Conservation (phyloP, 2,113 vertebrate genomes). For the Cyanoderma ruficeps region DNA sequence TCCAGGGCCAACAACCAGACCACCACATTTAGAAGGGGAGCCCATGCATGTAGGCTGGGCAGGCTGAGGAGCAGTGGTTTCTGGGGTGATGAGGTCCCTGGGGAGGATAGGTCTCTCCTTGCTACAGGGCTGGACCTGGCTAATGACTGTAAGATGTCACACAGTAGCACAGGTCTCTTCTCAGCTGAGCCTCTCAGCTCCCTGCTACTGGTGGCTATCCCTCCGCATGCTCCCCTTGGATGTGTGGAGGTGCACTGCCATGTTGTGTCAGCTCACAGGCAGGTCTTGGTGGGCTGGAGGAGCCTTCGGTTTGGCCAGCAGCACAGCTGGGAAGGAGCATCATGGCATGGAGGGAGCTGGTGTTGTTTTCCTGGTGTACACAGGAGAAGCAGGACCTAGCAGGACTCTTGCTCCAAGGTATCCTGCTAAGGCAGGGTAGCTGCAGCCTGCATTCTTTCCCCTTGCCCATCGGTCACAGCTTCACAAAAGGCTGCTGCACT, state of each 20-base stretch:
- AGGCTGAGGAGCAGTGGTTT: neutral
- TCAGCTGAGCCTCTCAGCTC: neutral
- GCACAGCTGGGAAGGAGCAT: neutral
- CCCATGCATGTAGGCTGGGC: accelerated
- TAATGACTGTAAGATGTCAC: accelerated
- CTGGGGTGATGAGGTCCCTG: neutral
- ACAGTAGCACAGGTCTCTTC: neutral
- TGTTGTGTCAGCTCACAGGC: neutral
- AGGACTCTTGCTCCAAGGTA: neutral
- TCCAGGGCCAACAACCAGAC: neutral
- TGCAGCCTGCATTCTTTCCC: neutral
- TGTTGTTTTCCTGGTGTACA: neutral
- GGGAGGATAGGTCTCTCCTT: neutral
- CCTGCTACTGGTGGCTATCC: neutral
- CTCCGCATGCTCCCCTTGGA: neutral
- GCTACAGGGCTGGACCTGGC: neutral
- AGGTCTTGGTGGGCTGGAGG: neutral
- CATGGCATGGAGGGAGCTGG: accelerated
- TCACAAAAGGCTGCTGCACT: neutral
- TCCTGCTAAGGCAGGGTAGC: neutral
- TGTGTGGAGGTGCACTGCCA: neutral
- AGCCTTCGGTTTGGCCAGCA: neutral
- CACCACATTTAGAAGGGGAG: neutral
- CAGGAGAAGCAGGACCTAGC: neutral
- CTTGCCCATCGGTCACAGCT: neutral